These are phyloP conservation scores for Brachyptera risi DNA, from an alignment of 2,888 invertebrate species.

Conservation along the genomic window DNA sequence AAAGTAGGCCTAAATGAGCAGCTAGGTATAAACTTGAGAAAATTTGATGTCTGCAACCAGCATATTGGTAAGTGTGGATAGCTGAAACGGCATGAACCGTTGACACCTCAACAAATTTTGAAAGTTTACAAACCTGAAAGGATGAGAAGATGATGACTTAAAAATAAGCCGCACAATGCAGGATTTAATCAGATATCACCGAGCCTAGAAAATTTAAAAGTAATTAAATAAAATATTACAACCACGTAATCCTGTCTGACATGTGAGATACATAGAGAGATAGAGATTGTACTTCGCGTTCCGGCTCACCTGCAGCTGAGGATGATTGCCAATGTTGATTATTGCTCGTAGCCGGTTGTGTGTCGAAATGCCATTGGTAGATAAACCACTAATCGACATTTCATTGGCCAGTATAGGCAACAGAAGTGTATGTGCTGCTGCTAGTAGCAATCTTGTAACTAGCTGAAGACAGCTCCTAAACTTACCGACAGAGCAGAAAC, in stretches of 20 bases:
- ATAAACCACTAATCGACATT: background rate
- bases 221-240: background rate
- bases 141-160: background rate
- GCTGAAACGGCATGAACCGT: no score
- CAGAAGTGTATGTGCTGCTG: no score
- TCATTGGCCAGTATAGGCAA: constrained; percentile 29
- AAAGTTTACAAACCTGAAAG: background rate
- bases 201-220: no score
- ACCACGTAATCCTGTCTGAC: constrained; percentile 6
- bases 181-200: no score
- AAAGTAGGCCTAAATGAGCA: no score
- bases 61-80: no score
- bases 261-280: no score
- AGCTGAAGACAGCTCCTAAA: no score
- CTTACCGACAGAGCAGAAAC: no score
- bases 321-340: constrained; percentile 7
- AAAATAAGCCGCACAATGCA: background rate
- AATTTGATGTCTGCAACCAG: no score
- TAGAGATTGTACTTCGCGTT: no score
- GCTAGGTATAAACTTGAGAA: background rate
- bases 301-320: background rate
- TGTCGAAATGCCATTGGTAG: constrained; percentile 27
- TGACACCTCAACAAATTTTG: background rate
- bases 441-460: no score
- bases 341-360: constrained; percentile 23